These are phyloP conservation scores for Astur gentilis DNA, from an alignment of 2,113 vertebrate genomes.

Conservation along the genomic window DNA sequence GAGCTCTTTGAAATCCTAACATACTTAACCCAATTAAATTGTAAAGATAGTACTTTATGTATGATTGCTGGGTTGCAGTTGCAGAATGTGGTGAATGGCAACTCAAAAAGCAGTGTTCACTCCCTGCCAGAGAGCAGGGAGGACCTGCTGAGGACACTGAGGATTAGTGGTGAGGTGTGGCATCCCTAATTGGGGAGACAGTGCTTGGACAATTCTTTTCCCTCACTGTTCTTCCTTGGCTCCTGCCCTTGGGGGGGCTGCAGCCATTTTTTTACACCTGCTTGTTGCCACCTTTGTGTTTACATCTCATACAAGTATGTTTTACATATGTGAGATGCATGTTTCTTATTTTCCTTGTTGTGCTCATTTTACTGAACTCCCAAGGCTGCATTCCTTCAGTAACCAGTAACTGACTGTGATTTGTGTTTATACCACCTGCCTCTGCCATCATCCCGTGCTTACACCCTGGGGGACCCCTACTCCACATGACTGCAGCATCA, in stretches of 20 bases:
- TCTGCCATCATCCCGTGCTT: neutral
- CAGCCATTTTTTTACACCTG: neutral
- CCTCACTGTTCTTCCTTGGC: neutral
- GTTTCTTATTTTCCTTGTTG: neutral
- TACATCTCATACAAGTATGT: neutral
- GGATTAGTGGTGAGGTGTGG: neutral
- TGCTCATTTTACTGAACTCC: neutral
- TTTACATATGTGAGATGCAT: neutral
- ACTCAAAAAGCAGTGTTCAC: neutral
- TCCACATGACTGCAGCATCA: neutral
- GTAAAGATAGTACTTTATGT: neutral
- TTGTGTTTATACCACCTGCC: neutral
- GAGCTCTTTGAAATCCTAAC: conserved; percentile 12
- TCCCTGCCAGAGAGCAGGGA: neutral
- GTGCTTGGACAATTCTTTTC: neutral
- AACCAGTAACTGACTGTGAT: neutral
- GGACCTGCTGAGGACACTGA: neutral
- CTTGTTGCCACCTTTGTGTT: neutral
- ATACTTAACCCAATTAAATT: conserved; percentile 26
- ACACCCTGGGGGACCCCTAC: too few relatives aligned
- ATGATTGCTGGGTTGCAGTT: neutral
- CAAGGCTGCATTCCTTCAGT: neutral
- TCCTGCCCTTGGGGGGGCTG: neutral
- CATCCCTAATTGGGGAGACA: neutral
- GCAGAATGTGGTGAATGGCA: neutral